phyloP scores from a whole-genome alignment of 2,113 vertebrate species.

The Nettapus auritus region DNA sequence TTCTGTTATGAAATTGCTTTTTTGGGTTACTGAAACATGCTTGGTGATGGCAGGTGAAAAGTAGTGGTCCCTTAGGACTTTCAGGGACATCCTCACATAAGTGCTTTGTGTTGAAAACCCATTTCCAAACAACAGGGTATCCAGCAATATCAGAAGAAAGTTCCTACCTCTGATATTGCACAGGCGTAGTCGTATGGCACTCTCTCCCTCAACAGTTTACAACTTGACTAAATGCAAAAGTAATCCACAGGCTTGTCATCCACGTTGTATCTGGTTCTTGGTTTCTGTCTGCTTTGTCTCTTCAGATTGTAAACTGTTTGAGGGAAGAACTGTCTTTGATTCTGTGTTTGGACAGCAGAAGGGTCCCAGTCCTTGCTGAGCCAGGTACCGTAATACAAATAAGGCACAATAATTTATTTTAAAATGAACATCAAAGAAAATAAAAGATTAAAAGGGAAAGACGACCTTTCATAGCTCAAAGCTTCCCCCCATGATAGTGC shows the following conservation, averaged over 20 bases:
- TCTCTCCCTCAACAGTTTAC: constrained; percentile 40
- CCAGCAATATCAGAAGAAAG: not conserved
- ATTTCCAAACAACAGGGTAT: not conserved
- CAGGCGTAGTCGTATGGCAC: constrained; percentile 18
- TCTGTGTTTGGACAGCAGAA: constrained; percentile 60
- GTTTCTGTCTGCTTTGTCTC: constrained; percentile 60
- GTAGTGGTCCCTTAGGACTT: not conserved
- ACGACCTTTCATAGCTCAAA: not conserved
- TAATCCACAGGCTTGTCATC: constrained; percentile 48
- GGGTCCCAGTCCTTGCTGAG: constrained; percentile 18
- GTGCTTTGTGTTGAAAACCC: not conserved
- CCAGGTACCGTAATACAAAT: constrained; percentile 53
- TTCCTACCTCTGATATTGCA: constrained; percentile 34
- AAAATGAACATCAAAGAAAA: constrained; percentile 56
- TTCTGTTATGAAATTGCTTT: constrained; percentile 15
- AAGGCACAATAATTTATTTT: constrained; percentile 47
- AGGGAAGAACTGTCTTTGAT: constrained; percentile 54
- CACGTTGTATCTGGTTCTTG: constrained; percentile 40
- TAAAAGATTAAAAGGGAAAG: constrained; percentile 26
- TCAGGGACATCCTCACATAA: not conserved
- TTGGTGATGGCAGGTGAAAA: not conserved
- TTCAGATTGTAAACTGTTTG: constrained; percentile 52
- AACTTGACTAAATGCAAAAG: constrained; percentile 35
- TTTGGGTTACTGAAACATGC: not conserved
- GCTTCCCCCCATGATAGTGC: not conserved